Conservation (phyloP, 2,888 invertebrate species). For the Lasiommata megera region DNA sequence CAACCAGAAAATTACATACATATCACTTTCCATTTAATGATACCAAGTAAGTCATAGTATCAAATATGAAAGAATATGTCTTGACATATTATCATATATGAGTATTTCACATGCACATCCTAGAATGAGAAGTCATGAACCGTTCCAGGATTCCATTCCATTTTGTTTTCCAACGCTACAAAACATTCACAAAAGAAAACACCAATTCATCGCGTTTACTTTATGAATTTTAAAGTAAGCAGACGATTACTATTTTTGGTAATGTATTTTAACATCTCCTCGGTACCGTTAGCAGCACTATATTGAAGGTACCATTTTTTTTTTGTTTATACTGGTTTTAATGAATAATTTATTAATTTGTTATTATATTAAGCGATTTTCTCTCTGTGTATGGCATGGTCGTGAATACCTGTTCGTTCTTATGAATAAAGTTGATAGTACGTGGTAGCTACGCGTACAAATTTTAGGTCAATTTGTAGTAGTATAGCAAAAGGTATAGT, state of each 20-base stretch:
- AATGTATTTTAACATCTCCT: slow-evolving; percentile 21
- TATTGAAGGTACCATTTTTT: slow-evolving; percentile 13
- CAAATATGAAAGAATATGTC: too few relatives aligned
- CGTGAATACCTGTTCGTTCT: not conserved
- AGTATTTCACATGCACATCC: too few relatives aligned
- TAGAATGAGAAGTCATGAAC: too few relatives aligned
- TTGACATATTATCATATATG: too few relatives aligned
- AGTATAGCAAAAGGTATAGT: too few relatives aligned
- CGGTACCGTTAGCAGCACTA: slow-evolving; percentile 29
- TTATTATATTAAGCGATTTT: slow-evolving; percentile 10
- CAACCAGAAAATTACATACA: too few relatives aligned
- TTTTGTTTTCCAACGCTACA: slow-evolving; percentile 24
- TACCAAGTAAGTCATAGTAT: too few relatives aligned
- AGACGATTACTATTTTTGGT: slow-evolving; percentile 31
- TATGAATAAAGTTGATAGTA: too few relatives aligned
- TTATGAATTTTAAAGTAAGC: slow-evolving; percentile 29
- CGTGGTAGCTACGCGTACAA: too few relatives aligned
- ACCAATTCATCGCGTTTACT: slow-evolving; percentile 36
- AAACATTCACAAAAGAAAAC: slow-evolving; percentile 33
- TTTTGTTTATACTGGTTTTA: slow-evolving; percentile 7
- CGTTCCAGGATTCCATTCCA: too few relatives aligned
- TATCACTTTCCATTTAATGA: too few relatives aligned
- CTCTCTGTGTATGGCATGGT: not conserved
- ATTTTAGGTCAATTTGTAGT: too few relatives aligned
- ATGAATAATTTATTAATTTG: slow-evolving; percentile 28